These are phyloP conservation scores for Anastrepha ludens DNA, from an alignment of 1,140 invertebrate genomes.

Conservation along the genomic window DNA sequence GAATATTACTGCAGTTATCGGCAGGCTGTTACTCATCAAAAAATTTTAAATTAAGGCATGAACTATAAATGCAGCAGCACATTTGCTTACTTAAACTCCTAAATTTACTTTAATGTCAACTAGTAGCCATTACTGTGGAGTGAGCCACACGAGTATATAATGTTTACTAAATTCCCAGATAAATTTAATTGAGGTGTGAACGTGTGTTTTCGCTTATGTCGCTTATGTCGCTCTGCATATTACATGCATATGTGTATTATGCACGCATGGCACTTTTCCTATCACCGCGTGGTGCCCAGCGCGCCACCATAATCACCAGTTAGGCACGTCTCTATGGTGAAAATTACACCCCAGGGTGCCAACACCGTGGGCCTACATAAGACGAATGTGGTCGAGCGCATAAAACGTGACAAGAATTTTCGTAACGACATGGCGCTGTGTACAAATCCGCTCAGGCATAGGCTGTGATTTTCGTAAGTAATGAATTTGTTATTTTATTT, in stretches of 20 bases:
- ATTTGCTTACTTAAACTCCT: too few species aligned
- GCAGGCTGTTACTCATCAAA: too few species aligned
- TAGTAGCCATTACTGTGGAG: too few species aligned
- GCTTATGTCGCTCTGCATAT: not conserved
- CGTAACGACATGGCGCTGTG: not conserved
- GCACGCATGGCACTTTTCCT: not conserved
- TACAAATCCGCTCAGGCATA: not conserved
- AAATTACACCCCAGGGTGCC: conserved; percentile 27
- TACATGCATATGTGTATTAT: not conserved
- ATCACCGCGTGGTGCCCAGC: conserved; percentile 9
- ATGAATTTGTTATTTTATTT: not conserved
- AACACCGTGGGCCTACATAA: not conserved
- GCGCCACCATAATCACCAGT: conserved; percentile 11
- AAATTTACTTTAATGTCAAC: too few species aligned
- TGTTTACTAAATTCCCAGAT: not conserved
- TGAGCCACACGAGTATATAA: too few species aligned
- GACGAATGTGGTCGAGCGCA: conserved; percentile 30
- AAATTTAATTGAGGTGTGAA: conserved; percentile 4
- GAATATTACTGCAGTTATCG: too few species aligned
- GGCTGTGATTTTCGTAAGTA: conserved; percentile 35
- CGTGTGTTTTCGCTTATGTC: not conserved
- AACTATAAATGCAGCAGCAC: too few species aligned
- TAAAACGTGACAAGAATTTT: conserved; percentile 52
- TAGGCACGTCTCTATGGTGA: conserved; percentile 31
- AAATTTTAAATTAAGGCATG: too few species aligned